Conservation (phyloP, 2,888 invertebrate genomes). For the Globia sparganii region DNA sequence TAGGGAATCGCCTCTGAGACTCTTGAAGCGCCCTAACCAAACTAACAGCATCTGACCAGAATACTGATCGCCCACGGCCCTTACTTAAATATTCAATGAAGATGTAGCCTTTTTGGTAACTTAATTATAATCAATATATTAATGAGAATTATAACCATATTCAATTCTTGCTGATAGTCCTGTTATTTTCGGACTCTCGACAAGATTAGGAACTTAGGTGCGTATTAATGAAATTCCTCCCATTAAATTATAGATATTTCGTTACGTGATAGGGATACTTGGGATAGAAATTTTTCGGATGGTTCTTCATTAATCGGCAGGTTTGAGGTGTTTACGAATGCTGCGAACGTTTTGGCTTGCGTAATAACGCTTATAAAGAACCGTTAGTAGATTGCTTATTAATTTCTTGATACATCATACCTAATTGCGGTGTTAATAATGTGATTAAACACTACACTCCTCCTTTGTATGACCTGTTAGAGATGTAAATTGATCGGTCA, state of each 20-base stretch:
- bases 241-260: conserved; percentile 70
- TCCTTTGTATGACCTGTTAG: conserved; percentile 18
- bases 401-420: neutral
- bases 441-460: conserved; percentile 2
- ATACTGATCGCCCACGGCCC: conserved; percentile 80
- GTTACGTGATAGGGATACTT: conserved; percentile 69
- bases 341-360: conserved; percentile 45
- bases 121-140: conserved; percentile 77
- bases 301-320: conserved; percentile 59
- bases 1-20: conserved; percentile 85
- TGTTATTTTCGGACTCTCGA: conserved; percentile 59
- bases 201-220: conserved; percentile 66
- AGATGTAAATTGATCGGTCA: conserved; percentile 48
- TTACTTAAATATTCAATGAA: conserved; percentile 82
- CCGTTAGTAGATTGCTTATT: neutral
- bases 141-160: conserved; percentile 70
- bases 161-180: conserved; percentile 61
- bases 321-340: conserved; percentile 64
- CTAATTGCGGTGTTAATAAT: neutral
- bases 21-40: conserved; percentile 83
- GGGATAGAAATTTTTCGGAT: conserved; percentile 67
- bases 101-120: conserved; percentile 76
- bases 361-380: conserved; percentile 29
- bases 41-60: conserved; percentile 83
- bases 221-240: conserved; percentile 68